Base-by-base conservation (phyloP, 2,113 vertebrate genomes). In the Sialia sialis region DNA sequence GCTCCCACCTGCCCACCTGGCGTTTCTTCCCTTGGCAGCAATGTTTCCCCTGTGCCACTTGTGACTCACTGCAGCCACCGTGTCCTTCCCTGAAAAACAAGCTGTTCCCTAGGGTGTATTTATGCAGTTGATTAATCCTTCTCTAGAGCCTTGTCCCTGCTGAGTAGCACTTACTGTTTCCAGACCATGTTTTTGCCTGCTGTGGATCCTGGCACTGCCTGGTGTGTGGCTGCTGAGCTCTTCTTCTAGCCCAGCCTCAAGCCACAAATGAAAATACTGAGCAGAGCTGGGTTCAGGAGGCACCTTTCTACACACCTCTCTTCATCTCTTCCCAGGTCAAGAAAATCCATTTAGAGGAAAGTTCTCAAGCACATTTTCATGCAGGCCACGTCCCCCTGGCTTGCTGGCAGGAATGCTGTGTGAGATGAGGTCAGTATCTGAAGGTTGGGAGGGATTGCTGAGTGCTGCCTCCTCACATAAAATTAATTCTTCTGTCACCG, bases 161-260 rank as follows among this genome's bases (percentile, higher is more conserved):
- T 19, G 52, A 82, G 72, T 1, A 72, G 52, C 51, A 23, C 25
- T 83, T 48, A 12, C 17, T 54, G 70, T 39, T 82, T 81, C 38
- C 38, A 36, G 46, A 11, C 46, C 16, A 10, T 62, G 87, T 70
- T 68, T 92, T 51, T 0, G 0, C 21, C 10, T 46, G 43, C 48
- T 2, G 1, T 64, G 29, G 54, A 54, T 29, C 6, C 0, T 0
- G 80, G 44, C 7, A 0, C 43, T 74, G 90, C 32, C 44, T 10
- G 34, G 8, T 7, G n/a, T 0, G 2, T 1, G 3, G 23, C 70
- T 39, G 19, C 13, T 29, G 52, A 70, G 21, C 7, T 36, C 43
- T 55, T 39, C 66, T n/a, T 16, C 48, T 2, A 1, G 26, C 11
- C 44, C 79, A 20, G 36, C 88, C 66, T 27, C 34, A n/a, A 92